phyloP scores from a whole-genome alignment of 92 coral and sea anemone species.

The Bergia puertoricense region DNA sequence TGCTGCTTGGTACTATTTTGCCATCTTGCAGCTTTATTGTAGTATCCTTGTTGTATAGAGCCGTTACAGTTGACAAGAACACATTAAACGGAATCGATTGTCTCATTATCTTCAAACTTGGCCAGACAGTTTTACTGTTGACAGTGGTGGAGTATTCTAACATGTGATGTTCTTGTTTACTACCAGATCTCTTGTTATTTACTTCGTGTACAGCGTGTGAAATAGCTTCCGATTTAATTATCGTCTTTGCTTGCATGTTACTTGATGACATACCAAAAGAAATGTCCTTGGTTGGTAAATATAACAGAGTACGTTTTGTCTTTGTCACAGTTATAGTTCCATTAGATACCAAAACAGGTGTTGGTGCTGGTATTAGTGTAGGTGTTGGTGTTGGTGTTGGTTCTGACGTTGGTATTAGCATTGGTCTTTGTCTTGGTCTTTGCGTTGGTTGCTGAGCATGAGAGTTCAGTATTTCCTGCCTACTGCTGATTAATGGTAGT shows the following conservation, averaged over 20 bases:
- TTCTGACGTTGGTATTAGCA: not conserved
- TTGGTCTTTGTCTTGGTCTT: not conserved
- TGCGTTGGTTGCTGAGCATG: not conserved
- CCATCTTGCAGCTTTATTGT: not conserved
- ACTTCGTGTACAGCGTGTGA: not conserved
- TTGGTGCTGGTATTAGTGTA: not conserved
- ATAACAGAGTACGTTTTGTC: not conserved
- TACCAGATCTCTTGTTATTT: not conserved
- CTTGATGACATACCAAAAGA: not conserved
- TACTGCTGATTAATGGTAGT: not conserved
- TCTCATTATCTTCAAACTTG: not conserved
- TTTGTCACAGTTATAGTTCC: not conserved
- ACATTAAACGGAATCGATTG: too few relatives aligned
- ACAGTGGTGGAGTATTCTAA: not conserved
- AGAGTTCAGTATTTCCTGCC: not conserved
- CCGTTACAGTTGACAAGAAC: not conserved
- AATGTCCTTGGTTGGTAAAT: not conserved
- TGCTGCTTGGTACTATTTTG: not conserved
- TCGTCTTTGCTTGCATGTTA: not conserved
- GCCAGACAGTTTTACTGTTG: not conserved
- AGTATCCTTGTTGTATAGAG: not conserved
- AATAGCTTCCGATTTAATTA: not conserved
- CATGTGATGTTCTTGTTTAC: not conserved
- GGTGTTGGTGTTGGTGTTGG: not conserved
- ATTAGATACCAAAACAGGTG: not conserved